These are phyloP conservation scores for Machaerirhynchus nigripectus DNA, from an alignment of 2,113 vertebrate genomes.

Conservation along the genomic window DNA sequence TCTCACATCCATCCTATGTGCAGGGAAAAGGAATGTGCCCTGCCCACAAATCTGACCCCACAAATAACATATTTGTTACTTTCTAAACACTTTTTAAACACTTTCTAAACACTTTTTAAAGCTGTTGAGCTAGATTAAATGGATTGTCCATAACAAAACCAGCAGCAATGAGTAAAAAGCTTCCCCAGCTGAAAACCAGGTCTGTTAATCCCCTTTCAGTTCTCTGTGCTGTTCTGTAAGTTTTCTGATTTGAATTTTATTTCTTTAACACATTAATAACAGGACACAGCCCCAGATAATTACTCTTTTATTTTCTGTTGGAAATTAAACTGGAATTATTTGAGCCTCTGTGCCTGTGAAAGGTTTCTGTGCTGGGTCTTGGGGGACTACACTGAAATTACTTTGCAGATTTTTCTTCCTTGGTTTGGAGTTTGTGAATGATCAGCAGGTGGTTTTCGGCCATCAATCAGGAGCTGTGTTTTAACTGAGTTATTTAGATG, in stretches of 20 bases:
- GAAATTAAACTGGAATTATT: conserved; percentile 14
- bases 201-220: not conserved
- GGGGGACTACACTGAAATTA: not conserved
- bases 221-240: not conserved
- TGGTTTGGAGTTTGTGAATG: not conserved
- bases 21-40: not conserved
- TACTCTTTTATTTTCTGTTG: not conserved
- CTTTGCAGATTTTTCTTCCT: not conserved
- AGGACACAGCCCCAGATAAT: not conserved
- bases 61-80: not conserved
- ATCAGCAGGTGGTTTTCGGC: not conserved
- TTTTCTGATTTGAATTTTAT: not conserved
- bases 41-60: not conserved
- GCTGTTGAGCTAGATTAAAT: not conserved
- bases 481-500: not conserved
- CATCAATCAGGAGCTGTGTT: not conserved
- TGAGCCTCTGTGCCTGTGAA: not conserved
- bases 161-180: not conserved
- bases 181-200: not conserved
- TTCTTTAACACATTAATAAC: conserved; percentile 27
- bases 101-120: not conserved
- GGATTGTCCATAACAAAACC: not conserved
- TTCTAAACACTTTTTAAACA: too few relatives aligned
- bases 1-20: not conserved
- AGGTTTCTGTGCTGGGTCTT: not conserved